phyloP scores from a whole-genome alignment of 2,113 vertebrate species.

The Choloepus hoffmanni region DNA sequence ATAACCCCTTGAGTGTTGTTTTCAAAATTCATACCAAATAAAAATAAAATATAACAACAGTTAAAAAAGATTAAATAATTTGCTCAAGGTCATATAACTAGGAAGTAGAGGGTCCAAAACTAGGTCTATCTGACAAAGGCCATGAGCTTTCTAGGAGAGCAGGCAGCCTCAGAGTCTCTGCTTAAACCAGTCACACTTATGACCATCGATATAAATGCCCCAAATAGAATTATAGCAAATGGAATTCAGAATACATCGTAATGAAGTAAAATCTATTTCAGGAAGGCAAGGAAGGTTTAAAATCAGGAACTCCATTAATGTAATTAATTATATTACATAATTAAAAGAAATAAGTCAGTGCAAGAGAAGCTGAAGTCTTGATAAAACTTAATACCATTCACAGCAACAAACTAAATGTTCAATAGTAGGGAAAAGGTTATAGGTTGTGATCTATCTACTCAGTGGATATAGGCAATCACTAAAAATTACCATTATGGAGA shows the following conservation, averaged over 20 bases:
- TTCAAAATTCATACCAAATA: slow-evolving; percentile 50
- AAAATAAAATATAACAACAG: background rate
- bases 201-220: background rate
- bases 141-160: background rate
- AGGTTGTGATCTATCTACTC: background rate
- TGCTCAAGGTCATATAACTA: background rate
- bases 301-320: background rate
- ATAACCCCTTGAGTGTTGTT: background rate
- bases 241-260: background rate
- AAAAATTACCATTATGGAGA: slow-evolving; percentile 33
- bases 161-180: background rate
- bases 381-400: slow-evolving; percentile 28
- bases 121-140: background rate
- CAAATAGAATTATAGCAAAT: background rate
- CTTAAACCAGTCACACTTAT: background rate
- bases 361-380: background rate
- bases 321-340: background rate
- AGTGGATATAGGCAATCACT: background rate
- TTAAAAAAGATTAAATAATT: background rate
- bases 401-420: background rate
- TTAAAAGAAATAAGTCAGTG: background rate
- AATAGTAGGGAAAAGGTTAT: background rate
- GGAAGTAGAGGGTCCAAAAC: background rate
- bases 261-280: background rate
- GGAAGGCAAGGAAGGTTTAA: background rate